A percentile compares a stretch with the other conserved stretches of the same genome.
These are phyloP conservation scores for Ernsta delagoae DNA, from an alignment of 2,888 invertebrate species.

Conservation along the genomic window DNA sequence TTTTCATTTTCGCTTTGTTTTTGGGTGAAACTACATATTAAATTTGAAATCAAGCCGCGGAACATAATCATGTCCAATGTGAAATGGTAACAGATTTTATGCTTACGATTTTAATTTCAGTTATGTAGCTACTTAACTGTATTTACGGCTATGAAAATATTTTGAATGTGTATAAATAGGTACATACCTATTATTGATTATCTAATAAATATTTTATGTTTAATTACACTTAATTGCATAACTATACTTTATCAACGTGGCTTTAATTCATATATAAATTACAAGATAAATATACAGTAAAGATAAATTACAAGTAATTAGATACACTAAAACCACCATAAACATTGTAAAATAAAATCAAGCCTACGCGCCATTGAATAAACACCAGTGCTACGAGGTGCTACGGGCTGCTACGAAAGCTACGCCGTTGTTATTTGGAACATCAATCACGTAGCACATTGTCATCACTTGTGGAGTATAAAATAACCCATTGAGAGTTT, in stretches of 20 bases:
- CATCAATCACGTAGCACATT: conserved; percentile 72
- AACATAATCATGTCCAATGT: conserved; percentile 34
- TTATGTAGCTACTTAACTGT: background rate
- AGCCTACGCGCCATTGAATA: conserved; percentile 8
- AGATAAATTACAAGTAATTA: too few species aligned
- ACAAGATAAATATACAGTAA: too few species aligned
- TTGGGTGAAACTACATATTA: conserved; percentile 35
- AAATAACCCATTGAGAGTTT: conserved; percentile 69
- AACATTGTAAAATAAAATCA: conserved; percentile 20
- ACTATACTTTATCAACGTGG: too few species aligned
- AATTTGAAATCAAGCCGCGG: conserved; percentile 42
- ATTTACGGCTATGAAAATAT: too few species aligned
- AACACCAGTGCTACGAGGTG: background rate
- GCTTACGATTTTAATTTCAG: conserved; percentile 22
- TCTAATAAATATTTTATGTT: too few species aligned
- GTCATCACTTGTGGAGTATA: conserved; percentile 64
- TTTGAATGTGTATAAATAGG: too few species aligned
- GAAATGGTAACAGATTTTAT: conserved; percentile 27
- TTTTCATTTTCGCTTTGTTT: conserved; percentile 45
- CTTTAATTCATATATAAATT: too few species aligned
- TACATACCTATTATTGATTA: too few species aligned
- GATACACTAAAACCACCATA: too few species aligned
- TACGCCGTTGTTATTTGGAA: conserved; percentile 29
- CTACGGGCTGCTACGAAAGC: conserved; percentile 26
- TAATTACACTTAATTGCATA: too few species aligned